Conservation (phyloP, 2,797 vertebrate species). For the Mormyrus hasselquistii region DNA sequence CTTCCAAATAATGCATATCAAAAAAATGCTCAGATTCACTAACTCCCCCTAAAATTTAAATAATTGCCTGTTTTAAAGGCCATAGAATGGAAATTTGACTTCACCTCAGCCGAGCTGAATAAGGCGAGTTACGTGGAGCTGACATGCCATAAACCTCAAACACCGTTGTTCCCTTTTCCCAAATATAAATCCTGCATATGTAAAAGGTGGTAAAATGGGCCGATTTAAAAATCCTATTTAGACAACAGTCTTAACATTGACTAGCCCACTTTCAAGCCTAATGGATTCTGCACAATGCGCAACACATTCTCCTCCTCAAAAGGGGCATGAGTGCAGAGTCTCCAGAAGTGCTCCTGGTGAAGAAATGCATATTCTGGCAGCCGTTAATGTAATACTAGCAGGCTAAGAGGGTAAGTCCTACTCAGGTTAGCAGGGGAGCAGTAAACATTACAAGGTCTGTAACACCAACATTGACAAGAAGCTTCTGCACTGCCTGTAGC, state of each 20-base stretch:
- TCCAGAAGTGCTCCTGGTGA: background rate
- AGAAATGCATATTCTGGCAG: background rate
- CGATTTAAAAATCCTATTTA: background rate
- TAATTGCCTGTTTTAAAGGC: background rate
- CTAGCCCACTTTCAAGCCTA: background rate
- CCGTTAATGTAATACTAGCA: background rate
- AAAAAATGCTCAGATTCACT: background rate
- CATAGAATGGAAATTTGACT: background rate
- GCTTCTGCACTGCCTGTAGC: background rate
- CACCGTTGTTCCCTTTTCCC: background rate
- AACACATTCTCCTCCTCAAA: background rate
- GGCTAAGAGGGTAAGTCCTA: background rate
- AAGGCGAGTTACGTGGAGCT: background rate
- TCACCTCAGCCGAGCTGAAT: background rate
- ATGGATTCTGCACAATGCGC: background rate
- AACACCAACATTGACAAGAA: background rate
- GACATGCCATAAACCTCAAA: background rate
- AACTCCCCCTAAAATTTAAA: background rate
- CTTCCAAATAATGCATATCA: background rate
- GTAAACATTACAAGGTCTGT: background rate
- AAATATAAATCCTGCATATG: background rate
- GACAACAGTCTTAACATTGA: background rate
- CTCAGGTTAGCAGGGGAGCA: background rate
- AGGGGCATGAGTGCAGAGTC: background rate
- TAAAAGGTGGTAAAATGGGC: background rate